Percentiles rank a stretch among this genome's conserved stretches.
phyloP scores from a whole-genome alignment of 2,113 vertebrate species.

The Alethe diademata region DNA sequence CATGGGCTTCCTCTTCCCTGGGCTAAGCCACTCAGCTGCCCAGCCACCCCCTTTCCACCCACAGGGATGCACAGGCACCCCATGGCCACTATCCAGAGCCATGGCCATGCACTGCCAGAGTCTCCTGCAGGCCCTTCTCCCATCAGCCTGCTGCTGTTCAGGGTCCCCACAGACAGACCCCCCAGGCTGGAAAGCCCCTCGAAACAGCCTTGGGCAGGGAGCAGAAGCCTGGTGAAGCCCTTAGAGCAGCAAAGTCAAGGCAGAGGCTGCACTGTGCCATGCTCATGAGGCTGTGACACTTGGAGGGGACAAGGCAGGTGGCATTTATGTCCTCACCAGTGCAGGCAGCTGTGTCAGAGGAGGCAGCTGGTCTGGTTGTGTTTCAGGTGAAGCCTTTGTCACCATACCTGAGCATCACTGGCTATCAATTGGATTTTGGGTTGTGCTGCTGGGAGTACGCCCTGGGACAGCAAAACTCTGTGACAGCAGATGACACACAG shows the following conservation, averaged over 20 bases:
- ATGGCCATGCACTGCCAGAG: accelerated
- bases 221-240: neutral
- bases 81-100: accelerated
- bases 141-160: neutral
- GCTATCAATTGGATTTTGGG: neutral
- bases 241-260: neutral
- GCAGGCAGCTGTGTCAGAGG: accelerated
- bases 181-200: accelerated
- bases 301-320: neutral
- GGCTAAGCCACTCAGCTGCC: neutral
- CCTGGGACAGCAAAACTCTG: neutral
- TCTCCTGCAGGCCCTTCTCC: too few species aligned
- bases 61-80: accelerated
- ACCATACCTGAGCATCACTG: accelerated
- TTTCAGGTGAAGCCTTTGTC: neutral
- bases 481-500: neutral
- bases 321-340: neutral
- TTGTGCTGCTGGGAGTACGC: too few species aligned
- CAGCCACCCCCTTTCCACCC: accelerated
- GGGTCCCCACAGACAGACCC: neutral
- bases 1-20: accelerated
- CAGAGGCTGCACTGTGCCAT: accelerated
- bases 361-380: neutral
- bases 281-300: neutral
- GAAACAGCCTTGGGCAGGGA: neutral